Evolutionary conservation across 2,797 vertebrate species (phyloP).

Genomic region (Melanotaenia trifasciata): DNA sequence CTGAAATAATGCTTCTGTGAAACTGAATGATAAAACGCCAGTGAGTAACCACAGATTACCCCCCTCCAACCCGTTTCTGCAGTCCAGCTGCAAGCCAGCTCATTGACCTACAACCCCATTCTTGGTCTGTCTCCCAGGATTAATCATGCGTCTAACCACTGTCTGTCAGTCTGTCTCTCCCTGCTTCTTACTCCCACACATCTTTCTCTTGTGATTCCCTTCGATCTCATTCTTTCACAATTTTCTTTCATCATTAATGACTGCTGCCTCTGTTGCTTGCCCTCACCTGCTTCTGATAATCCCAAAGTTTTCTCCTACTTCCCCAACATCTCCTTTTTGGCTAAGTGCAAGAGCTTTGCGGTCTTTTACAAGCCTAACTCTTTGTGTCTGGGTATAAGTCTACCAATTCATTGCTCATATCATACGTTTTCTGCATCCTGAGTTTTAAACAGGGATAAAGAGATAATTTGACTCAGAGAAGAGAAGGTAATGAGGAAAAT

Average conservation of each 20-base stretch:
- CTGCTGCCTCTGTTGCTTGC: constrained; percentile 45
- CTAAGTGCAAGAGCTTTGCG: constrained; percentile 30
- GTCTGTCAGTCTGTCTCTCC: constrained; percentile 48
- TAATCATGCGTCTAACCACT: constrained; percentile 86
- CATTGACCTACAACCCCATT: constrained; percentile 68
- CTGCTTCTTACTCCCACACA: constrained; percentile 42
- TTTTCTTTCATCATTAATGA: constrained; percentile 26
- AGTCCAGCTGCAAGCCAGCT: constrained; percentile 69
- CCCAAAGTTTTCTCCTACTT: constrained; percentile 26
- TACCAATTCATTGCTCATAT: constrained; percentile 34
- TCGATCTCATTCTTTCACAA: constrained; percentile 55
- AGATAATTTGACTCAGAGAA: constrained; percentile 63
- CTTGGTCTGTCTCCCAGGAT: constrained; percentile 80
- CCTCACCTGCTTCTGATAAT: constrained; percentile 49
- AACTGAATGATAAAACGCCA: constrained; percentile 30
- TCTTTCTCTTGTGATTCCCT: constrained; percentile 33
- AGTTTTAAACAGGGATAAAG: constrained; percentile 43
- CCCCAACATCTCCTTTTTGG: constrained; percentile 12
- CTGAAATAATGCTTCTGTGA: constrained; percentile 19
- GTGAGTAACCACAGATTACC: constrained; percentile 34
- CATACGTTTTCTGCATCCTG: constrained; percentile 35
- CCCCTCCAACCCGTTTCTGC: constrained; percentile 37
- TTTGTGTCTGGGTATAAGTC: constrained; percentile 26
- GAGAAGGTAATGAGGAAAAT: constrained; percentile 37
- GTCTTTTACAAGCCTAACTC: constrained; percentile 31